phyloP scores from a whole-genome alignment of 2,113 vertebrate species.

The Atrichornis clamosus region DNA sequence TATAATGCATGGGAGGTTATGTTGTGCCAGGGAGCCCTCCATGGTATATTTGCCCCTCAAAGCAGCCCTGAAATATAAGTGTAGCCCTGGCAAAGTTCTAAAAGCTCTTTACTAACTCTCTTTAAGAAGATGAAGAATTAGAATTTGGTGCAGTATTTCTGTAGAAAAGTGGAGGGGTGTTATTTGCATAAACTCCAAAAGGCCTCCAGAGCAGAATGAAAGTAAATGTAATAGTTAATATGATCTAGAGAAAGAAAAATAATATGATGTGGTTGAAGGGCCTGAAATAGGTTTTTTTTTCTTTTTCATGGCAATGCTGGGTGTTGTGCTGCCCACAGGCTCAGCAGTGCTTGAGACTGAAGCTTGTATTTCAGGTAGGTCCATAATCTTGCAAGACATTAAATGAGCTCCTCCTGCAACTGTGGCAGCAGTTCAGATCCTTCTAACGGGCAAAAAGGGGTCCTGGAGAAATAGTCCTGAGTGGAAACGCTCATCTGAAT shows the following conservation, averaged over 20 bases:
- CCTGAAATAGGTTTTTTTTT: neutral
- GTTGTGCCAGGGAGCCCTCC: neutral
- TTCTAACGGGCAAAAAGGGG: neutral
- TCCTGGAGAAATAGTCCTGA: neutral
- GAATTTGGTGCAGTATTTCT: neutral
- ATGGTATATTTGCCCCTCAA: slow-evolving; percentile 32
- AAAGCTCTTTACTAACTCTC: slow-evolving; percentile 19
- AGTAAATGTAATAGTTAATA: neutral
- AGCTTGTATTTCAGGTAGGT: neutral
- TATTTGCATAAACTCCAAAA: slow-evolving; percentile 27
- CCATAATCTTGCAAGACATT: neutral
- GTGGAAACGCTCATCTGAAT: neutral
- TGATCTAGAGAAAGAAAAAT: neutral
- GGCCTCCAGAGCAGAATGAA: slow-evolving; percentile 18
- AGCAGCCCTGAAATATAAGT: slow-evolving; percentile 11
- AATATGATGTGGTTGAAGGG: neutral
- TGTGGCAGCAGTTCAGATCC: neutral
- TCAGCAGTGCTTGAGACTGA: neutral
- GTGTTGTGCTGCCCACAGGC: neutral
- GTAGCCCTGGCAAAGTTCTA: neutral
- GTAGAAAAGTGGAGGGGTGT: neutral
- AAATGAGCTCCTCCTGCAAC: neutral
- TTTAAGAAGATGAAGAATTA: slow-evolving; percentile 31
- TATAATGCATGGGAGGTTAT: slow-evolving; percentile 19
- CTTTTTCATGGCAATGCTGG: neutral